phyloP scores from a whole-genome alignment of 2,113 vertebrate species.

The Abramis brama region DNA sequence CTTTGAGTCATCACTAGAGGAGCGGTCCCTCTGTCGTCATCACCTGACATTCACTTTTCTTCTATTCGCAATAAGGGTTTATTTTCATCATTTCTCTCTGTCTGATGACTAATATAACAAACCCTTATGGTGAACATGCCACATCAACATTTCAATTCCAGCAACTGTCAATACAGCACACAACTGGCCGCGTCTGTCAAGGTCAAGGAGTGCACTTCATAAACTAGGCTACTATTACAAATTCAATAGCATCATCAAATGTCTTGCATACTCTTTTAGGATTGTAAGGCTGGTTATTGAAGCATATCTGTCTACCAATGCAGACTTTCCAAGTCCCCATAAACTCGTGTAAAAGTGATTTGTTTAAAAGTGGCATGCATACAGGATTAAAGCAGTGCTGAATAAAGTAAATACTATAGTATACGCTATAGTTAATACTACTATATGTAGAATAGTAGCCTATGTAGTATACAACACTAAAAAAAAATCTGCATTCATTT shows the following conservation, averaged over 20 bases:
- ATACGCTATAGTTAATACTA: background rate
- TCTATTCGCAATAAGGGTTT: background rate
- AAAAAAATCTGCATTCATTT: background rate
- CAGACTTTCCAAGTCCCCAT: background rate
- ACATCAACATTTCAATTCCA: background rate
- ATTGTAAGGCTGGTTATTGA: background rate
- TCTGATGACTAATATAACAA: background rate
- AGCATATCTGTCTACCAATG: background rate
- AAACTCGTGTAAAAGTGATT: constrained; percentile 28
- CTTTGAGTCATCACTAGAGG: constrained; percentile 54
- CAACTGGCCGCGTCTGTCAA: constrained; percentile 23
- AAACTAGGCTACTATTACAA: constrained; percentile 42
- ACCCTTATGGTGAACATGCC: background rate
- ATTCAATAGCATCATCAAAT: background rate
- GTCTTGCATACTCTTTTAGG: background rate
- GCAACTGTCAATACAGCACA: constrained; percentile 1
- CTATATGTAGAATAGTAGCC: background rate
- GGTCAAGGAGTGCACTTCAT: constrained; percentile 42
- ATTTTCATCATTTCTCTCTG: background rate
- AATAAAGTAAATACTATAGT: background rate
- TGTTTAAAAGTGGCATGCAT: background rate
- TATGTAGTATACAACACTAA: no score
- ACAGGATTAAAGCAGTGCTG: background rate
- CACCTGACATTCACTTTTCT: constrained; percentile 28
- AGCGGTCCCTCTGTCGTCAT: constrained; percentile 48